Evolutionary conservation across 2,113 vertebrate genomes (phyloP).

Genomic region (Chroicocephalus ridibundus): DNA sequence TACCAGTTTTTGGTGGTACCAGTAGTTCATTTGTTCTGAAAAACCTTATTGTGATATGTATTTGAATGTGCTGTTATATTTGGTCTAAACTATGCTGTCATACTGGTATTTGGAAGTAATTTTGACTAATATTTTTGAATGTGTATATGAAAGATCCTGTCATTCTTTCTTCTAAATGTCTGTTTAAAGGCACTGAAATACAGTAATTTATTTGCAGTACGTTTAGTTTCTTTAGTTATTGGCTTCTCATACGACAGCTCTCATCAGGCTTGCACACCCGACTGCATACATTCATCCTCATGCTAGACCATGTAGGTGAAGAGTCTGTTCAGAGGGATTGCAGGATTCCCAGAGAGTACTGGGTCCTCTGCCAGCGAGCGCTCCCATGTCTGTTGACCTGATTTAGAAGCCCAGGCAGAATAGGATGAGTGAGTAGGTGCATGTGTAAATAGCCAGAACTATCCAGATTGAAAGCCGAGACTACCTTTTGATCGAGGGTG

Average conservation of each 20-base stretch:
- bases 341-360: not conserved
- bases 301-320: not conserved
- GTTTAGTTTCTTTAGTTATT: not conserved
- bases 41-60: not conserved
- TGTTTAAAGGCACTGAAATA: not conserved
- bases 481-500: not conserved
- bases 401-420: not conserved
- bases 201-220: not conserved
- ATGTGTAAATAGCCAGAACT: not conserved
- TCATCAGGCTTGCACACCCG: not conserved
- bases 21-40: not conserved
- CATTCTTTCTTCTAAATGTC: not conserved
- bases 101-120: not conserved
- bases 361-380: rapidly evolving
- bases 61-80: not conserved
- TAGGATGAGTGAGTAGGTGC: not conserved
- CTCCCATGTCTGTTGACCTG: not conserved
- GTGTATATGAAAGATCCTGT: not conserved
- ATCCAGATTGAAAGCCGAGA: not conserved
- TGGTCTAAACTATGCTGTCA: not conserved
- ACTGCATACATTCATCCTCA: not conserved
- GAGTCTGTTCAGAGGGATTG: not conserved
- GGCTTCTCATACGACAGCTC: not conserved
- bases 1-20: not conserved
- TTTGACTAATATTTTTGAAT: not conserved